Conservation (phyloP, 2,113 vertebrate genomes). For the Cottus gobio region DNA sequence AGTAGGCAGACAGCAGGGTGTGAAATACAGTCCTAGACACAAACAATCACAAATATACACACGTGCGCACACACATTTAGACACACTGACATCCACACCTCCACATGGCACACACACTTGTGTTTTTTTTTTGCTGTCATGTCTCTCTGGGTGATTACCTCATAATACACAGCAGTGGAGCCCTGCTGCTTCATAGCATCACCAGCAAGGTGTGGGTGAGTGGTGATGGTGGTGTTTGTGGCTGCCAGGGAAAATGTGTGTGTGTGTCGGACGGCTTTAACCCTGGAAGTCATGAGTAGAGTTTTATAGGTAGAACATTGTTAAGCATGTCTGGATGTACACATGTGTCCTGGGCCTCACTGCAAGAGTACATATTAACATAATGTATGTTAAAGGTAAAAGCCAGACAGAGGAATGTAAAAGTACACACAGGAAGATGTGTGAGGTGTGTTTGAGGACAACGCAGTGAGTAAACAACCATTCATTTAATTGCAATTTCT, state of each 20-base stretch:
- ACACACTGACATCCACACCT: conserved; percentile 26
- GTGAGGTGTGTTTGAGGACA: conserved; percentile 7
- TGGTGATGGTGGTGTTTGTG: conserved; percentile 27
- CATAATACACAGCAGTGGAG: conserved; percentile 14
- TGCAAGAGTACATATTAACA: neutral
- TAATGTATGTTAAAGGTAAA: conserved; percentile 21
- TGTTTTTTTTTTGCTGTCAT: conserved; percentile 37
- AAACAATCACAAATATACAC: conserved; percentile 55
- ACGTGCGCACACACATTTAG: neutral
- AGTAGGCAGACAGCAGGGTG: conserved; percentile 47
- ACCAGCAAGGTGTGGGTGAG: conserved; percentile 6
- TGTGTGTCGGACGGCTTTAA: neutral
- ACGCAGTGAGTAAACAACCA: conserved; percentile 33
- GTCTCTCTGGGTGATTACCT: conserved; percentile 49
- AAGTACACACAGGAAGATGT: conserved; percentile 19
- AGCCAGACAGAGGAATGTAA: conserved; percentile 5
- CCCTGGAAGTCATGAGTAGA: conserved; percentile 8
- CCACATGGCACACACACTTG: conserved; percentile 4
- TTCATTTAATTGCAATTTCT: conserved; percentile 51
- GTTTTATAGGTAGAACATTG: neutral
- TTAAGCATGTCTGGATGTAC: neutral
- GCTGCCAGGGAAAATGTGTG: conserved; percentile 14
- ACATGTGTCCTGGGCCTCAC: neutral
- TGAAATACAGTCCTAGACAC: conserved; percentile 53
- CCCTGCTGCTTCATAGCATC: conserved; percentile 37